These are phyloP conservation scores for Tribolium freemani DNA, from an alignment of 2,888 invertebrate genomes.

Conservation along the genomic window DNA sequence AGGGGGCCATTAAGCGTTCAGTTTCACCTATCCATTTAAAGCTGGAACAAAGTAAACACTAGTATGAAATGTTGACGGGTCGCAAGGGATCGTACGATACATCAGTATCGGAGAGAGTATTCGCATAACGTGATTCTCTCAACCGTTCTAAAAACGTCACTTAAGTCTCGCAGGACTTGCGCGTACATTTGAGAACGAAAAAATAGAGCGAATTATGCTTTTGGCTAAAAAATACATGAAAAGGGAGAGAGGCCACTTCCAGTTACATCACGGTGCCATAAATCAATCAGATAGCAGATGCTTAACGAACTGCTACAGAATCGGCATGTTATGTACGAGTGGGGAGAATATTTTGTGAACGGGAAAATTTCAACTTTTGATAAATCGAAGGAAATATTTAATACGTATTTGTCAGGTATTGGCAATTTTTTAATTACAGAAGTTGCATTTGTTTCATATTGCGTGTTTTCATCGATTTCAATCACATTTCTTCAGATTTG, in stretches of 20 bases:
- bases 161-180: neutral
- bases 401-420: too few relatives aligned
- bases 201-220: neutral
- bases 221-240: neutral
- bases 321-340: constrained; percentile 9
- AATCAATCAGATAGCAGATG: constrained; percentile 33
- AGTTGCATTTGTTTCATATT: too few relatives aligned
- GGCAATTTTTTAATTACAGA: too few relatives aligned
- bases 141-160: constrained; percentile 30
- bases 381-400: too few relatives aligned
- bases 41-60: constrained; percentile 29
- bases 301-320: constrained; percentile 25
- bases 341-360: neutral
- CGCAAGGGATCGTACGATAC: constrained; percentile 24
- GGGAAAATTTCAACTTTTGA: too few relatives aligned
- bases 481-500: too few relatives aligned
- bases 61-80: constrained; percentile 29
- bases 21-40: constrained; percentile 6
- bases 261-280: constrained; percentile 8
- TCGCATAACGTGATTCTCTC: constrained; percentile 38
- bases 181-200: neutral
- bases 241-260: constrained; percentile 14
- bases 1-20: neutral
- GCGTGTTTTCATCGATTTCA: too few relatives aligned
- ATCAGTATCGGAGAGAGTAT: constrained; percentile 31